phyloP scores from a whole-genome alignment of 2,113 vertebrate species.

The Bagarius yarrelli region DNA sequence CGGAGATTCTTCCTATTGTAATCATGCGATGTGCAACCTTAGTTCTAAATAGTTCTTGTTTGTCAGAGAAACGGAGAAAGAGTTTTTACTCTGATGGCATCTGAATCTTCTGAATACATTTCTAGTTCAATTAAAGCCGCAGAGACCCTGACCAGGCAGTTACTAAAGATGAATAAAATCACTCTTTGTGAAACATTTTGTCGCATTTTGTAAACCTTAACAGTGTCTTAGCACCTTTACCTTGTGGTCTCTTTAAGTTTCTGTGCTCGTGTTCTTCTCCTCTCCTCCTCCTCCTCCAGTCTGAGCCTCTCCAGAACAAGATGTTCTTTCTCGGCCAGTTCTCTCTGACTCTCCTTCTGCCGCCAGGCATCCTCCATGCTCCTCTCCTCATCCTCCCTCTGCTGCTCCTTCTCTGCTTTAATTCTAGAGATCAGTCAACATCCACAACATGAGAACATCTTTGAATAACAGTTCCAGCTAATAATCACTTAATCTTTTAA shows the following conservation, averaged over 20 bases:
- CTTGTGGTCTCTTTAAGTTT: slow-evolving; percentile 67
- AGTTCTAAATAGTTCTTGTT: too few relatives aligned
- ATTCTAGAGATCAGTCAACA: slow-evolving; percentile 68
- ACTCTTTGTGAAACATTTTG: too few relatives aligned
- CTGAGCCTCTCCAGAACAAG: slow-evolving; percentile 68
- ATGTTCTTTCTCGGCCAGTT: slow-evolving; percentile 60
- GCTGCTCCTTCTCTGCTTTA: slow-evolving; percentile 80
- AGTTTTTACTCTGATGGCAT: too few relatives aligned
- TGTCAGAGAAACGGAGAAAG: too few relatives aligned
- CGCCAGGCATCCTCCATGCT: slow-evolving; percentile 53
- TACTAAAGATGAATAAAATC: not conserved
- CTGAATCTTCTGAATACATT: not conserved
- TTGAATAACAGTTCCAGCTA: not conserved
- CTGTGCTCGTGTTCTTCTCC: slow-evolving; percentile 62
- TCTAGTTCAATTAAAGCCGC: not conserved
- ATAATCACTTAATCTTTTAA: not conserved
- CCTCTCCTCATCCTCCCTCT: slow-evolving; percentile 75
- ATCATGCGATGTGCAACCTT: too few relatives aligned
- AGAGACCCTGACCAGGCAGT: not conserved
- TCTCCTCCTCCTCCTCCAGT: slow-evolving; percentile 63
- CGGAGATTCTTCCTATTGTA: too few relatives aligned
- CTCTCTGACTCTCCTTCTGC: slow-evolving; percentile 44
- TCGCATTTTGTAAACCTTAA: too few relatives aligned
- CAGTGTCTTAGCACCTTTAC: slow-evolving; percentile 54
- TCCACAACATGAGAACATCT: not conserved